These are phyloP conservation scores for Eulemur rubriventer DNA, from an alignment of 2,797 vertebrate species.

Conservation along the genomic window DNA sequence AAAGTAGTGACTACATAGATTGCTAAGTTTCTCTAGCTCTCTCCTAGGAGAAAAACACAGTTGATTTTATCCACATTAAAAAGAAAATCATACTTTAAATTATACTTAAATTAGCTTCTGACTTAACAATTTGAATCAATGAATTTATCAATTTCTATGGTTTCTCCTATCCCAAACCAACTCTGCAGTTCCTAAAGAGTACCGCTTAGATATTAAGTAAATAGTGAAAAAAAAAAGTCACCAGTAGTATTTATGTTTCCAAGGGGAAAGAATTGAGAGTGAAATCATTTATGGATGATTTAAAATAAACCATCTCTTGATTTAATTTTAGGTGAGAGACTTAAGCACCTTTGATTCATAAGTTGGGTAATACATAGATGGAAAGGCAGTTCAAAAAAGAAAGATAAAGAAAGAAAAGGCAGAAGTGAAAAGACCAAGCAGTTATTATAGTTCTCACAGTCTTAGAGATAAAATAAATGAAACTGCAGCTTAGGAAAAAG, in stretches of 20 bases:
- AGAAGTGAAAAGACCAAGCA: not conserved
- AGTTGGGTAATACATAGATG: not conserved
- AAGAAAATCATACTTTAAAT: not conserved
- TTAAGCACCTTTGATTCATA: not conserved
- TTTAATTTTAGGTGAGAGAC: not conserved
- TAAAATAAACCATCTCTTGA: not conserved
- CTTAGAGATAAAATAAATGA: not conserved
- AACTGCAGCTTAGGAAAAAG: not conserved
- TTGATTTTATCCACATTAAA: not conserved
- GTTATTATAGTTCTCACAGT: not conserved
- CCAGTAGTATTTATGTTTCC: not conserved
- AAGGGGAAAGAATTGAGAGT: not conserved
- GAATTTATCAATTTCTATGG: not conserved
- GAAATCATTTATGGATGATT: not conserved
- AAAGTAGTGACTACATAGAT: not conserved
- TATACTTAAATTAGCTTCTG: not conserved
- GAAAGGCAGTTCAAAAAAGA: not conserved
- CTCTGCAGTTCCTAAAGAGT: not conserved
- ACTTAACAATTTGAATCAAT: not conserved
- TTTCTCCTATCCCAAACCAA: not conserved
- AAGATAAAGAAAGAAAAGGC: not conserved
- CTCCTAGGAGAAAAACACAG: constrained; percentile 46
- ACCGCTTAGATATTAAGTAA: not conserved
- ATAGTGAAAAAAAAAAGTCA: not conserved
- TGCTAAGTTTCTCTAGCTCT: not conserved